Evolutionary conservation across 2,888 invertebrate species (phyloP).

Genomic region (Eilema griseolum): DNA sequence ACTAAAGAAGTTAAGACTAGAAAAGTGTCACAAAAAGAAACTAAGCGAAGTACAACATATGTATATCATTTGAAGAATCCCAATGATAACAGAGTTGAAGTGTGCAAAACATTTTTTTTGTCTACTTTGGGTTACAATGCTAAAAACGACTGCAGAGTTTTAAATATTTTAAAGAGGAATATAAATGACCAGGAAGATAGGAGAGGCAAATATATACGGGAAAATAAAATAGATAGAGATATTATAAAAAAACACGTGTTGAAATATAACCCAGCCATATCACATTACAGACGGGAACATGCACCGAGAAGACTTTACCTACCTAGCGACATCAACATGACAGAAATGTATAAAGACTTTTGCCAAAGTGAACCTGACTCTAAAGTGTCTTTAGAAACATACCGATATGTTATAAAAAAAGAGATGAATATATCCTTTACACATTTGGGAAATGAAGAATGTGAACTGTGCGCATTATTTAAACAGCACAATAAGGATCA

Average conservation of each 20-base stretch:
- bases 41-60: constrained; percentile 11
- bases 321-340: too few relatives aligned
- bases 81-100: not conserved
- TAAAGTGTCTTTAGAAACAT: too few relatives aligned
- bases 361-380: too few relatives aligned
- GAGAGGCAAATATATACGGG: constrained; percentile 15
- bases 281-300: constrained; percentile 25
- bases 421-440: too few relatives aligned
- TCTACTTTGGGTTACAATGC: not conserved
- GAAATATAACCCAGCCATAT: constrained; percentile 23
- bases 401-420: too few relatives aligned
- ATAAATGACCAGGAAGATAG: not conserved
- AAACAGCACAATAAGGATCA: too few relatives aligned
- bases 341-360: too few relatives aligned
- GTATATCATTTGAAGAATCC: constrained; percentile 7
- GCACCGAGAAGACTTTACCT: too few relatives aligned
- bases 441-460: too few relatives aligned
- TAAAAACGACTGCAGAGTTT: constrained; percentile 2
- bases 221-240: constrained; percentile 20
- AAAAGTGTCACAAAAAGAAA: constrained; percentile 6
- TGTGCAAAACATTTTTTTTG: constrained; percentile 3
- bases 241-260: constrained; percentile 18
- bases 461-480: too few relatives aligned
- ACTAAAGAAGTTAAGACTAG: constrained; percentile 21
- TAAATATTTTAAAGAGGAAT: not conserved